These are phyloP conservation scores for Pycnomerus fuliginosus DNA, from an alignment of 2,888 invertebrate genomes.

Conservation along the genomic window DNA sequence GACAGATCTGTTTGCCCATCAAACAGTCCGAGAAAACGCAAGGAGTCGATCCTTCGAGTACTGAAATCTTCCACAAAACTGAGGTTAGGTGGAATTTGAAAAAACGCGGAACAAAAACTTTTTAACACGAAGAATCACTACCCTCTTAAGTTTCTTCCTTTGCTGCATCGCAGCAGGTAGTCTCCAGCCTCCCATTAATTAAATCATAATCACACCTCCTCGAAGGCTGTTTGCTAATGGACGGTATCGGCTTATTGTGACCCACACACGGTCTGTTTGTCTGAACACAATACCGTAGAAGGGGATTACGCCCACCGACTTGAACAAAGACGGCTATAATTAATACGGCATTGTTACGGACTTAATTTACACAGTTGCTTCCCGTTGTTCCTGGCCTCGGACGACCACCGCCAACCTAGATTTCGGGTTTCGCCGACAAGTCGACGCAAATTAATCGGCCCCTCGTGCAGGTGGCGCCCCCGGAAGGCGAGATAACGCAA, in stretches of 20 bases:
- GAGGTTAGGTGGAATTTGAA: too few relatives aligned
- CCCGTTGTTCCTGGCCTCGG: conserved; percentile 20
- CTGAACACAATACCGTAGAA: conserved; percentile 15
- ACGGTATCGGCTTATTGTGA: conserved; percentile 25
- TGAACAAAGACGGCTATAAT: conserved; percentile 21
- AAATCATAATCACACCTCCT: conserved; percentile 29
- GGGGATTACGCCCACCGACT: conserved; percentile 22
- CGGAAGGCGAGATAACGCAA: too few relatives aligned
- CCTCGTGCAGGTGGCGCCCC: too few relatives aligned
- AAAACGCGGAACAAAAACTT: too few relatives aligned
- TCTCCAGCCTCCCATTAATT: conserved; percentile 20
- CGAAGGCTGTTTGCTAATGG: conserved; percentile 26
- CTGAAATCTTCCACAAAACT: too few relatives aligned
- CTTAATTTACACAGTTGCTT: conserved; percentile 25
- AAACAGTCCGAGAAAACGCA: too few relatives aligned
- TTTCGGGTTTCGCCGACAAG: neutral
- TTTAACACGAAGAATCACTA: too few relatives aligned
- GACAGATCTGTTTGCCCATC: too few relatives aligned
- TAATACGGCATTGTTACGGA: conserved; percentile 20
- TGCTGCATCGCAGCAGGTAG: too few relatives aligned
- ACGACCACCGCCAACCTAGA: conserved; percentile 3
- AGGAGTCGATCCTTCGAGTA: too few relatives aligned
- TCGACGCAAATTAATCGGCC: too few relatives aligned
- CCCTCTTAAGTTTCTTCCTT: too few relatives aligned
- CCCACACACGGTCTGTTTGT: conserved; percentile 20